phyloP scores from a whole-genome alignment of 2,888 invertebrate species.

The Lasioglossum zephyrum region DNA sequence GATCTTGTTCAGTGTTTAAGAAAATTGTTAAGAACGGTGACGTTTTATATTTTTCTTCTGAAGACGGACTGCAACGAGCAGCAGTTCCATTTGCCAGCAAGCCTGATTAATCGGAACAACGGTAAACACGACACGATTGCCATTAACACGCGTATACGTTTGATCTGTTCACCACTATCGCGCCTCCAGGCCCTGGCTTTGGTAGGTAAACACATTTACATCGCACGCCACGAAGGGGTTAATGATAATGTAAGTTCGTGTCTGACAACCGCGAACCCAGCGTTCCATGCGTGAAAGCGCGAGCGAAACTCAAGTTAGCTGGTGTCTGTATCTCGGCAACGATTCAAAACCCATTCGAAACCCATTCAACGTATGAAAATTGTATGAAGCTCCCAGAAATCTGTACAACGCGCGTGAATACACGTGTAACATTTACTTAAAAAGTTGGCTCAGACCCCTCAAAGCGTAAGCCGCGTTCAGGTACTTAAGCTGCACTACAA shows the following conservation, averaged over 20 bases:
- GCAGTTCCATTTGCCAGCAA: conserved; percentile 51
- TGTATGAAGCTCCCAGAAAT: not conserved
- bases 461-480: not conserved
- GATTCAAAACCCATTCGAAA: conserved; percentile 53
- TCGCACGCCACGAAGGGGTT: conserved; percentile 52
- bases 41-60: conserved; percentile 4
- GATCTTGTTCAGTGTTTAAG: no score
- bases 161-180: conserved; percentile 59
- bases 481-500: not conserved
- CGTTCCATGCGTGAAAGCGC: conserved; percentile 28
- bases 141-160: conserved; percentile 68
- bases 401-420: not conserved
- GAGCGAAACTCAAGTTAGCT: conserved; percentile 23
- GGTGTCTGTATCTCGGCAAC: conserved; percentile 52
- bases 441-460: not conserved
- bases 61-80: not conserved
- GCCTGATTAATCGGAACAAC: conserved; percentile 65
- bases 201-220: conserved; percentile 63
- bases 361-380: conserved; percentile 42
- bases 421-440: not conserved
- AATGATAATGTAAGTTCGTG: conserved; percentile 76
- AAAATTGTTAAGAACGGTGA: not conserved
- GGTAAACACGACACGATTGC: conserved; percentile 65
- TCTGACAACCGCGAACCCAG: conserved; percentile 56
- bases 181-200: conserved; percentile 48